These are phyloP conservation scores for Drosophila saltans DNA, from an alignment of 1,140 invertebrate genomes.

Conservation along the genomic window DNA sequence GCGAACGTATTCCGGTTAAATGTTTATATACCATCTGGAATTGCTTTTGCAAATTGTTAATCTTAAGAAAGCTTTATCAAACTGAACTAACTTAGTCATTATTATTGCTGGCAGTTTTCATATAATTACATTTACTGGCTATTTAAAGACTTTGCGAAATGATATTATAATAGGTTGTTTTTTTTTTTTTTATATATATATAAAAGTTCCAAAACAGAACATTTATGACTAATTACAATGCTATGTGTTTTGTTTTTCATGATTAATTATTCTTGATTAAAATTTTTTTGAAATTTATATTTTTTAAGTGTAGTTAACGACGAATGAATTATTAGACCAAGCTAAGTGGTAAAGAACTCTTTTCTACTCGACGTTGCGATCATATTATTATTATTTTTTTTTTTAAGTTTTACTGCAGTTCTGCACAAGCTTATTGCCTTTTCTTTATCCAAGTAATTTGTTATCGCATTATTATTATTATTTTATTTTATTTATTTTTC, in stretches of 20 bases:
- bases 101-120: background rate
- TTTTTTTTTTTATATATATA: background rate
- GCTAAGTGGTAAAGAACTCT: background rate
- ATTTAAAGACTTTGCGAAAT: background rate
- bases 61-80: background rate
- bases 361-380: background rate
- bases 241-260: too few relatives aligned
- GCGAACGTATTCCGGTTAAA: too few relatives aligned
- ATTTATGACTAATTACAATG: background rate
- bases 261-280: too few relatives aligned
- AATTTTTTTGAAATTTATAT: too few relatives aligned
- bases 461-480: slow-evolving; percentile 1
- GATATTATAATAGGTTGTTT: background rate
- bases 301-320: too few relatives aligned
- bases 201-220: background rate
- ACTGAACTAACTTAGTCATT: background rate
- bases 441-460: background rate
- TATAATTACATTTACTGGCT: background rate
- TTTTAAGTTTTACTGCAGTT: background rate
- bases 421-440: background rate
- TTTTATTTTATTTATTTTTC: slow-evolving; percentile 1
- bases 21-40: background rate
- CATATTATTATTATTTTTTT: background rate
- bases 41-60: background rate
- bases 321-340: background rate